Percentiles rank a stretch among this genome's conserved stretches.
Conservation (phyloP, 1,140 invertebrate genomes). For the Samia ricini region DNA sequence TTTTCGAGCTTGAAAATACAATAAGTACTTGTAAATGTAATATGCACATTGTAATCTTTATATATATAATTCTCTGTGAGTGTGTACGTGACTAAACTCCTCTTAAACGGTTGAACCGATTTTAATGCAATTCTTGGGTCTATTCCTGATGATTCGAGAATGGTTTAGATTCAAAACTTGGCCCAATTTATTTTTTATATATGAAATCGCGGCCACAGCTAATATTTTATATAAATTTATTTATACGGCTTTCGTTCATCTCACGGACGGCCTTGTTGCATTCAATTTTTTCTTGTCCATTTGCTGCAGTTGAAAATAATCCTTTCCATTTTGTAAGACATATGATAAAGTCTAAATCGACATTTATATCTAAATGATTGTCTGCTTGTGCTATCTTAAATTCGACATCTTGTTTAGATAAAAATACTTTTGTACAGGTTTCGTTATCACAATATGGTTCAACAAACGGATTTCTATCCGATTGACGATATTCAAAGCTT, state of each 20-base stretch:
- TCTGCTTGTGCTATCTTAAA: not conserved
- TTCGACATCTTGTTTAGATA: not conserved
- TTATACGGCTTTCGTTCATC: not conserved
- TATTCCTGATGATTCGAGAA: too few species aligned
- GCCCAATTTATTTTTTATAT: not conserved
- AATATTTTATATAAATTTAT: not conserved
- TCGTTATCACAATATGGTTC: not conserved
- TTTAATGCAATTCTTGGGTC: too few species aligned
- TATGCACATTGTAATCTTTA: too few species aligned
- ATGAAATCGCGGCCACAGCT: too few species aligned
- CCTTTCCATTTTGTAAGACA: not conserved
- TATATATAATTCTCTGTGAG: too few species aligned
- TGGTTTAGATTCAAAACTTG: too few species aligned
- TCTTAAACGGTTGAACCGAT: too few species aligned
- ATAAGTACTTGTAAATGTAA: too few species aligned
- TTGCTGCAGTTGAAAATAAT: not conserved
- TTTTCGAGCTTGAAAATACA: too few species aligned
- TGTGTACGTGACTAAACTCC: too few species aligned
- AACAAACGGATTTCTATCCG: too few species aligned
- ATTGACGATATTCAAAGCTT: too few species aligned
- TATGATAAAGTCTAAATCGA: not conserved
- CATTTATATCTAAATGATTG: constrained; percentile 3
- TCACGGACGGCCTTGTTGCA: not conserved
- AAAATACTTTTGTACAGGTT: not conserved
- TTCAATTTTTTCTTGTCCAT: not conserved